Evolutionary conservation across 2,113 vertebrate genomes (phyloP), one percentile per base, ranked within the genome.

Genomic region (Catharus bicknelli): DNA sequence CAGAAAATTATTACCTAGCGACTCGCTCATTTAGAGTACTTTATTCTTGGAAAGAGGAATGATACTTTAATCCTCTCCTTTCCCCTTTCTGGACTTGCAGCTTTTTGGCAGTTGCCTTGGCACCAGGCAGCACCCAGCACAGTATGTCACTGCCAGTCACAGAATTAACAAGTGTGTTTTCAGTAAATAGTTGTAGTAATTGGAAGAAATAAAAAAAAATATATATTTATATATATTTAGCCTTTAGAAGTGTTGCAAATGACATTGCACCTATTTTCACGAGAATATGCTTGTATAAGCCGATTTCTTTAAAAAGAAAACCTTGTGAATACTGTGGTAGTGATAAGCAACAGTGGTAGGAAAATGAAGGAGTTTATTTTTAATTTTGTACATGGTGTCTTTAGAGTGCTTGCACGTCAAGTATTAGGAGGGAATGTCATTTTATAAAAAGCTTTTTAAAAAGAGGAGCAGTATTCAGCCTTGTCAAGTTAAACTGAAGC

Each of bases 361-460:
- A 93, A 87, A 95, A 96, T 61, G 38, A 72, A 61, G n/a, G 75
- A 81, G 58, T 88, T 93, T 92, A 96, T 92, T 96, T 96, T 96
- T 94, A 59, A 88, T 93, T 88, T 88, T 74, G 83, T 94, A 88
- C 88, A 45, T 36, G 40, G 68, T 94, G 83, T 95, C 66, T 96
- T 94, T 75, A 90, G 80, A 93, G 69, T 68, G 40, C 53, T 79
- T 90, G n/a, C 69, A 90, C 93, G 88, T 94, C 61, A 82, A 81
- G 66, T 84, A 93, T 95, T 92, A 92, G 83, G 69, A 92, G 54
- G 45, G 45, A 92, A 94, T 84, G 50, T 72, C 61, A 61, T 78
- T 92, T 95, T 94, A 88, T 83, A 90, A 94, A 94, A 95, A 91
- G 83, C 83, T 70, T 83, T 92, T 92, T 90, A 34, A 63, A 95